Conservation (phyloP, 2,888 invertebrate genomes). For the Clivina fossor region DNA sequence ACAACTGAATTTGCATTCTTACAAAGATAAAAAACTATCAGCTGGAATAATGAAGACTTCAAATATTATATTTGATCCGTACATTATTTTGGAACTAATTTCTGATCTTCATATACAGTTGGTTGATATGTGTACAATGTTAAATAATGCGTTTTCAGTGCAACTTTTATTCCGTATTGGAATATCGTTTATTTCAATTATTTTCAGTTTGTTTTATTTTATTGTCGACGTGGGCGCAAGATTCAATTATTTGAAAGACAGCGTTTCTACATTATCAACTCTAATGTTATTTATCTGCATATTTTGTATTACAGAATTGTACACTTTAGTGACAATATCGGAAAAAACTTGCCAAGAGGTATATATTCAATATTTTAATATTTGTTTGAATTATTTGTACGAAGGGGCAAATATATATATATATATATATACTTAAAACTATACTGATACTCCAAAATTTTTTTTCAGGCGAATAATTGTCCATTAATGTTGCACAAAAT, state of each 20-base stretch:
- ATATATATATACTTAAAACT: too few species aligned
- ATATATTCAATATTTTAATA: neutral
- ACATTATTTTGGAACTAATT: conserved; percentile 43
- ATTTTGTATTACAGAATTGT: conserved; percentile 15
- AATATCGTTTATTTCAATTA: conserved; percentile 45
- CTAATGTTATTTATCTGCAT: conserved; percentile 3
- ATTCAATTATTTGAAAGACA: neutral
- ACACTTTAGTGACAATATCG: conserved; percentile 18
- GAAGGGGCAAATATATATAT: too few species aligned
- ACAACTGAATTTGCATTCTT: too few species aligned
- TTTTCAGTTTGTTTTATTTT: conserved; percentile 42
- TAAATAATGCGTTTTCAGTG: conserved; percentile 45
- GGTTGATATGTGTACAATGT: conserved; percentile 43
- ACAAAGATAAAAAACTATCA: conserved; percentile 15
- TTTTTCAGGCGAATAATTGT: conserved; percentile 45
- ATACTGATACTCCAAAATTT: too few species aligned
- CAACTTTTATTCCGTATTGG: conserved; percentile 45
- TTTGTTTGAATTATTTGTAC: too few species aligned
- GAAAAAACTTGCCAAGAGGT: conserved; percentile 23
- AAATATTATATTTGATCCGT: conserved; percentile 38
- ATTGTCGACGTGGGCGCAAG: conserved; percentile 9
- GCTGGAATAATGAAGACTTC: conserved; percentile 19
- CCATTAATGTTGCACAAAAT: conserved; percentile 46
- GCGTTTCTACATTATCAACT: neutral
- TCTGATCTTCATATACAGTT: conserved; percentile 45